Evolutionary conservation across 2,113 vertebrate species (phyloP), one percentile per base, ranked within the genome.

Genomic region (Epinephelus cyanopodus): DNA sequence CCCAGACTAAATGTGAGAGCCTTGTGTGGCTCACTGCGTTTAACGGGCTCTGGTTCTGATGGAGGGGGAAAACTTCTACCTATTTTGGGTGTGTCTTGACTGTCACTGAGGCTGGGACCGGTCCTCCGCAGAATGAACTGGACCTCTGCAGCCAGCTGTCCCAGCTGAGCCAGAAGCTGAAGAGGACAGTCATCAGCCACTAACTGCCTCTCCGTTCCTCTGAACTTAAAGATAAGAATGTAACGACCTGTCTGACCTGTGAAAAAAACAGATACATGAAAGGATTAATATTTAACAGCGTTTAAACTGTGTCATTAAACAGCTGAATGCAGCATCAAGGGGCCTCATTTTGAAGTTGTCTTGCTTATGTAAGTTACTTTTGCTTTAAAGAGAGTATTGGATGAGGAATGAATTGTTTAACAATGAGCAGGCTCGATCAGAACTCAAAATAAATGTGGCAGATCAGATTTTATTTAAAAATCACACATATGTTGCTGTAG

Each of bases 241-340:
- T 98, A 99, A 8, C 98, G 97, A 21, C 98, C 98, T 0, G 97
- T 99, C 93, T 97, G 97, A 87, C 98, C 98, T 99, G 92, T 15
- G 23, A 21, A 25, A 53, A 50, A 25, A 1, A 60, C 29, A 54
- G 6, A 47, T 4, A 1, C 5, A 47, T 2, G 19, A 37, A 56
- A 37, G 21, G 68, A 8, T 5, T 6, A 45, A 56, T 25, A 19
- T 4, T 9, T 27, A 68, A 39, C 29, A 27, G 33, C 5, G 2
- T 8, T 7, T 3, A 21, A 27, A 18, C 6, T 14, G 15, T 45
- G 0, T 11, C 15, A 17, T 48, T 10, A 60, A 21, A 63, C 33
- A 42, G 19, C 33, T 39, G 11, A 6, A 39, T 63, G 27, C 11
- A 21, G 14, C 23, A 1, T 27, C 5, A 6, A 29, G 25, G 56